Conservation (phyloP, 2,797 vertebrate species). For the Hipposideros larvatus region DNA sequence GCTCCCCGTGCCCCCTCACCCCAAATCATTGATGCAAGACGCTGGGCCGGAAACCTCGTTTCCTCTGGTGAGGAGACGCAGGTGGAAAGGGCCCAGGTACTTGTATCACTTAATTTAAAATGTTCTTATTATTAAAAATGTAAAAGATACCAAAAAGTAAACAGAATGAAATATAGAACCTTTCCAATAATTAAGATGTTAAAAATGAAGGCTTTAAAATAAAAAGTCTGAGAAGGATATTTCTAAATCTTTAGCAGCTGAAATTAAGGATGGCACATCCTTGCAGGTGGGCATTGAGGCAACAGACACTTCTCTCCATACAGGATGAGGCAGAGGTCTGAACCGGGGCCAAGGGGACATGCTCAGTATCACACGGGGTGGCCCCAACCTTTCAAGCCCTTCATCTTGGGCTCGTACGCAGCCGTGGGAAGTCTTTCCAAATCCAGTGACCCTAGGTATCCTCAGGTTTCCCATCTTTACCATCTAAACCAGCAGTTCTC, state of each 20-base stretch:
- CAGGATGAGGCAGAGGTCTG: not conserved
- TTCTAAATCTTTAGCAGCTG: not conserved
- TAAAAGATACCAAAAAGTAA: not conserved
- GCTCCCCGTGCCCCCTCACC: not conserved
- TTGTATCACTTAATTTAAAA: not conserved
- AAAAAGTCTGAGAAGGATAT: not conserved
- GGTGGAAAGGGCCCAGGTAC: not conserved
- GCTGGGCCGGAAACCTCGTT: not conserved
- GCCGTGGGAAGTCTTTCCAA: not conserved
- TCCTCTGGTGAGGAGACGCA: not conserved
- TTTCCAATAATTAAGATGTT: not conserved
- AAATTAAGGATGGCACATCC: conserved; percentile 65
- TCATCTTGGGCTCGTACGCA: not conserved
- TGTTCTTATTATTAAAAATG: not conserved
- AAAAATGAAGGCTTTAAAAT: not conserved
- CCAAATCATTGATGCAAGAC: not conserved
- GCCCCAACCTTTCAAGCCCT: not conserved
- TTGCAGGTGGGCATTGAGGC: conserved; percentile 45
- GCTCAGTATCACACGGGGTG: not conserved
- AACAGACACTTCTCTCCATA: conserved; percentile 51
- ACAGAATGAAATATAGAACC: not conserved
- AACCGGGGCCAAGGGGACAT: not conserved
- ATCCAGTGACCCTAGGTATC: not conserved
- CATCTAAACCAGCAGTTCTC: no score
- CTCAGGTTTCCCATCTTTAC: not conserved